Conservation (phyloP, 2,888 invertebrate species). For the Keiferia lycopersicella region DNA sequence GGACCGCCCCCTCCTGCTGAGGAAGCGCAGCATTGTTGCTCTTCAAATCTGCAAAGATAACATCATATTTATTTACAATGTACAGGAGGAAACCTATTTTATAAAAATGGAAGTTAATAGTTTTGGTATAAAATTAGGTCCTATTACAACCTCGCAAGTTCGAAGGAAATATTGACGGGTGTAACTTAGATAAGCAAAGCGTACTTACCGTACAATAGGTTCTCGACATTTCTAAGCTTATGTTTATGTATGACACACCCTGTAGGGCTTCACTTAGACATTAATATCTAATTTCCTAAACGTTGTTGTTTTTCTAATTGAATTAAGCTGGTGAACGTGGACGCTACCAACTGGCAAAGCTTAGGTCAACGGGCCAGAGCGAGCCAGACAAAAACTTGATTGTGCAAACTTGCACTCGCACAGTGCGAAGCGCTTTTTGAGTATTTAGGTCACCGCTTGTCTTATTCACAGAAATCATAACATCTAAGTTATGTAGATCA, state of each 20-base stretch:
- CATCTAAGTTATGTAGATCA: neutral
- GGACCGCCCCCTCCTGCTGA: slow-evolving; percentile 86
- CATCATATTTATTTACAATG: neutral
- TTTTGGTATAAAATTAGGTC: too few relatives aligned
- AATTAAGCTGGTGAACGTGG: slow-evolving; percentile 23
- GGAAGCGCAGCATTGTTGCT: slow-evolving; percentile 86
- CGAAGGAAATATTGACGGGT: neutral
- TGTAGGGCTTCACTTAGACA: slow-evolving; percentile 22
- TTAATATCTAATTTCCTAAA: slow-evolving; percentile 6
- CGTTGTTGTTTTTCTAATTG: slow-evolving; percentile 14
- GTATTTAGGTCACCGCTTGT: neutral
- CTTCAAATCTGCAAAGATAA: neutral
- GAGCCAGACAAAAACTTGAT: slow-evolving; percentile 33
- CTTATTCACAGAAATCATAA: neutral
- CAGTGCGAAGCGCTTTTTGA: slow-evolving; percentile 16
- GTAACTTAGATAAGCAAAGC: neutral
- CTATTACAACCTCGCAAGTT: neutral
- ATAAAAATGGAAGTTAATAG: neutral
- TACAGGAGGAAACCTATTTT: neutral
- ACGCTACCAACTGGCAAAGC: slow-evolving; percentile 22
- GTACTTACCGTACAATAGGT: slow-evolving; percentile 3
- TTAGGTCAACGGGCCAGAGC: slow-evolving; percentile 26
- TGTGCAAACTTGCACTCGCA: slow-evolving; percentile 33
- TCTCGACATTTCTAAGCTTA: slow-evolving; percentile 20
- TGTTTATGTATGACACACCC: slow-evolving; percentile 16